Conservation (phyloP, 2,113 vertebrate species). For the Lasiurus borealis region DNA sequence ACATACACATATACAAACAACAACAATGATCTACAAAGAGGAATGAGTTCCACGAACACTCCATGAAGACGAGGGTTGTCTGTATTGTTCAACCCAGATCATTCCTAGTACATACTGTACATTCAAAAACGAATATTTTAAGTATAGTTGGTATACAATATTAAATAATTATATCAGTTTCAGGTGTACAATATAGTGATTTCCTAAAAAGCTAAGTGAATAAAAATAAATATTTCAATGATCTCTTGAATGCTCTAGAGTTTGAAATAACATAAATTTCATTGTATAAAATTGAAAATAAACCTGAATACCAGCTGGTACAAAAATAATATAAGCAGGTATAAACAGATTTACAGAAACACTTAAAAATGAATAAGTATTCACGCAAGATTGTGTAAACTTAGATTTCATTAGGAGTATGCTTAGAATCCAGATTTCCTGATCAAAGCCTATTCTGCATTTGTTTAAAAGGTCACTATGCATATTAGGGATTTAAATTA, state of each 20-base stretch:
- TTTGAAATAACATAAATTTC: conserved; percentile 28
- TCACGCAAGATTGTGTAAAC: neutral
- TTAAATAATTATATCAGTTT: neutral
- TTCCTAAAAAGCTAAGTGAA: neutral
- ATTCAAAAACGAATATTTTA: neutral
- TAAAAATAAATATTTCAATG: conserved; percentile 10
- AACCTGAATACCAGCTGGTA: neutral
- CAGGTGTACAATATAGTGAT: neutral
- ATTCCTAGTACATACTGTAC: neutral
- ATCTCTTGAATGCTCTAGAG: neutral
- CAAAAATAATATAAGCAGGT: conserved; percentile 1
- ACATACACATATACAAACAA: neutral
- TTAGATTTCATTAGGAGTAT: conserved; percentile 19
- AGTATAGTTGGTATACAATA: neutral
- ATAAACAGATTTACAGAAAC: neutral
- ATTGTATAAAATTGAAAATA: neutral
- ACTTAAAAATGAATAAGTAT: conserved; percentile 14
- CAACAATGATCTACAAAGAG: neutral
- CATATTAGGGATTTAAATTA: neutral
- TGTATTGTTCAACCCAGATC: neutral
- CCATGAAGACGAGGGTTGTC: neutral
- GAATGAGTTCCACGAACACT: neutral
- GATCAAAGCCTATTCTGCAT: neutral
- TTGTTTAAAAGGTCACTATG: conserved; percentile 6
- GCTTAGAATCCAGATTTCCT: neutral